Conservation (phyloP, 2,113 vertebrate genomes). For the Theropithecus gelada region DNA sequence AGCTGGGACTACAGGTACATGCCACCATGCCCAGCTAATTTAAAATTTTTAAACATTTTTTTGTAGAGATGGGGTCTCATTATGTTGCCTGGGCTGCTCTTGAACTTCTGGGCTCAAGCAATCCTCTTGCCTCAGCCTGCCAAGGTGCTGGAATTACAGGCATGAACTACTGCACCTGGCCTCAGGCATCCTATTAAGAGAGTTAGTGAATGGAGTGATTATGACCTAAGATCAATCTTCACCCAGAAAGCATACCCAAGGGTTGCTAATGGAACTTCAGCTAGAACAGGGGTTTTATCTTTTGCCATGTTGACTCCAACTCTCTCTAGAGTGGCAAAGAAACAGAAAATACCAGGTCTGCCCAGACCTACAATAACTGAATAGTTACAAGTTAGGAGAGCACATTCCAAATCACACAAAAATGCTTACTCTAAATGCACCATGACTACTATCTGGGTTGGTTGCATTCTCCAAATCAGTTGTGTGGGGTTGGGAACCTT, state of each 20-base stretch:
- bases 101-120: too few relatives aligned
- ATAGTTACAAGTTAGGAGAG: neutral
- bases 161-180: neutral
- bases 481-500: neutral
- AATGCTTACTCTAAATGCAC: neutral
- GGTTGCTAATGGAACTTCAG: neutral
- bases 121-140: too few relatives aligned
- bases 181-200: neutral
- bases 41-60: too few relatives aligned
- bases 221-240: slow-evolving; percentile 40
- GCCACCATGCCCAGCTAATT: too few relatives aligned
- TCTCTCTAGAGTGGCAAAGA: neutral
- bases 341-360: neutral
- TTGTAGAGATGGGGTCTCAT: too few relatives aligned
- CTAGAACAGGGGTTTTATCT: neutral
- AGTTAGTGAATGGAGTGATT: slow-evolving; percentile 36
- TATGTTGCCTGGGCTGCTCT: too few relatives aligned
- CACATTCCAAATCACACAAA: neutral
- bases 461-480: slow-evolving; percentile 45
- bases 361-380: neutral
- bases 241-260: slow-evolving; percentile 40
- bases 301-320: neutral
- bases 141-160: too few relatives aligned
- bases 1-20: too few relatives aligned
- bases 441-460: neutral